Conservation (phyloP, 2,113 vertebrate genomes). For the Oenanthe melanoleuca region DNA sequence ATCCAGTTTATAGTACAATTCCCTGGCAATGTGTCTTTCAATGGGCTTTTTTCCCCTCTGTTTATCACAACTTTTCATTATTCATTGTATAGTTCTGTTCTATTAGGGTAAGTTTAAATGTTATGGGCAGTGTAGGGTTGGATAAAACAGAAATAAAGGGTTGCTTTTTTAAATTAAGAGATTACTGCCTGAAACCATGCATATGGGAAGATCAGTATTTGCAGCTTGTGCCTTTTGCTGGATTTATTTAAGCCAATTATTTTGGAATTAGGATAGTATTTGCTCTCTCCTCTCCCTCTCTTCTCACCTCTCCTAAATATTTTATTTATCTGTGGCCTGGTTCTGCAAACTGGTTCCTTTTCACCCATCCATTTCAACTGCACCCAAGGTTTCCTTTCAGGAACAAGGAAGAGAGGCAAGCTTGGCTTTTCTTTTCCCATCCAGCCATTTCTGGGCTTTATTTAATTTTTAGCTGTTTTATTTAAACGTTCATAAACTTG, state of each 20-base stretch:
- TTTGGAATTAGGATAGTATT: conserved; percentile 7
- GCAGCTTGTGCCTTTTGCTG: neutral
- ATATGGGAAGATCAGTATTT: neutral
- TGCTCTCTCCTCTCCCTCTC: neutral
- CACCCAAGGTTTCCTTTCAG: neutral
- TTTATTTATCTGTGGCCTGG: neutral
- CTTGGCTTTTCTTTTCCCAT: neutral
- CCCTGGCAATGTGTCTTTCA: neutral
- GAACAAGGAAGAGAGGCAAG: neutral
- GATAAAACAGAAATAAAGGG: conserved; percentile 8
- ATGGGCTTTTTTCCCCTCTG: neutral
- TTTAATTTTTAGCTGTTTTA: conserved; percentile 60
- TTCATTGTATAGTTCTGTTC: neutral
- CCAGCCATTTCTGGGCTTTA: conserved; percentile 41
- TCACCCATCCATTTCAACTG: neutral
- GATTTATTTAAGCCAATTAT: neutral
- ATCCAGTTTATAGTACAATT: conserved; percentile 33
- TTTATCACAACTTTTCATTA: conserved; percentile 45
- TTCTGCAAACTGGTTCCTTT: neutral
- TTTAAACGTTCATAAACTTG: conserved; percentile 46
- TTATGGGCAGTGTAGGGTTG: neutral
- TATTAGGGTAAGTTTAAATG: conserved; percentile 16
- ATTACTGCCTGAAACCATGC: neutral
- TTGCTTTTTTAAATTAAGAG: conserved; percentile 33
- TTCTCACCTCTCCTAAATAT: neutral